These are phyloP conservation scores for Anolis carolinensis DNA, from an alignment of 2,113 vertebrate species.

Conservation along the genomic window DNA sequence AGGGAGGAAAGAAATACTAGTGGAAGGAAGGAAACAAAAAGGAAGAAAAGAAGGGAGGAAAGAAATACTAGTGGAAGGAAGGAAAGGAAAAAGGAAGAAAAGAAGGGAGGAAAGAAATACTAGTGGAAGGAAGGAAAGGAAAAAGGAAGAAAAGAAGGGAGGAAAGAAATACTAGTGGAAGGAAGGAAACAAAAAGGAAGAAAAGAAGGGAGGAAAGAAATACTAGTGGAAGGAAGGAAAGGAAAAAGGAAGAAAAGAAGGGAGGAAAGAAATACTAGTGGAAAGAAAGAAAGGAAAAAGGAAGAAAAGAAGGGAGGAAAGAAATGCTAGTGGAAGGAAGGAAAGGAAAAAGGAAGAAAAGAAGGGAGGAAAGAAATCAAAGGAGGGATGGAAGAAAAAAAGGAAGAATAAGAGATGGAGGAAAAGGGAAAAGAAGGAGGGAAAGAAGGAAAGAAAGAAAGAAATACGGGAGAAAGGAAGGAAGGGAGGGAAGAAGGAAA, in stretches of 20 bases:
- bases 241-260: conserved; percentile 22
- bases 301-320: conserved; percentile 53
- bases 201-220: not conserved
- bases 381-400: too few species aligned
- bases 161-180: conserved; percentile 39
- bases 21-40: conserved; percentile 56
- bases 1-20: conserved; percentile 48
- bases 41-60: not conserved
- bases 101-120: conserved; percentile 5
- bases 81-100: conserved; percentile 49
- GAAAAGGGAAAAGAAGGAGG: too few species aligned
- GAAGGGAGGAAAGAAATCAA: too few species aligned
- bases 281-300: conserved; percentile 51
- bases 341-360: too few species aligned
- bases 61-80: not conserved
- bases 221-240: not conserved
- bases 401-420: too few species aligned
- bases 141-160: conserved; percentile 54
- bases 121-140: conserved; percentile 61
- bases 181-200: not conserved
- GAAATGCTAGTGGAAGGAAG: conserved; percentile 50
- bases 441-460: too few species aligned
- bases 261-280: conserved; percentile 52
- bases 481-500: too few species aligned
- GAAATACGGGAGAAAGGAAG: too few species aligned